A percentile compares a stretch with the other conserved stretches of the same genome.
Evolutionary conservation across 2,888 invertebrate species (phyloP).

Genomic region (Heterodera filipjevi): DNA sequence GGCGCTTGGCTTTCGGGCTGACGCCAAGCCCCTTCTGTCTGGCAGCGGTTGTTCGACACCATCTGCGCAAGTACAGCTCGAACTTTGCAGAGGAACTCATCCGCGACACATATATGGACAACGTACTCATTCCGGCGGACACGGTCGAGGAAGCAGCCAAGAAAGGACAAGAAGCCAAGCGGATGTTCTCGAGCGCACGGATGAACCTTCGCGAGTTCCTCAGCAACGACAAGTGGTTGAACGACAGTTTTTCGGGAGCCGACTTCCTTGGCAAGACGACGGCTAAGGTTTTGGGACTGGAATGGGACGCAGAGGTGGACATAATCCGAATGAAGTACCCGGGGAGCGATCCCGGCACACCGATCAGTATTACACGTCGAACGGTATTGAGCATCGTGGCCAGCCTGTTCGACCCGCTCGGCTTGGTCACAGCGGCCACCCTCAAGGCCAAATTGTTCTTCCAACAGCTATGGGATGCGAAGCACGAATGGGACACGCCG

Average conservation of each 20-base stretch:
- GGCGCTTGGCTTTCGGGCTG: constrained; percentile 40
- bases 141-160: constrained; percentile 27
- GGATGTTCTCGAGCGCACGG: constrained; percentile 29
- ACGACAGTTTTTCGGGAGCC: background rate
- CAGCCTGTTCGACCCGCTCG: constrained; percentile 38
- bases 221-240: constrained; percentile 22
- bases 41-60: background rate
- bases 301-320: constrained; percentile 28
- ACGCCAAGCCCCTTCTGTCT: constrained; percentile 35
- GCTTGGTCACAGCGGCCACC: constrained; percentile 30
- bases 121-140: constrained; percentile 32
- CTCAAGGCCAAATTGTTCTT: constrained; percentile 36
- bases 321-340: background rate
- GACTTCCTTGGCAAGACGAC: constrained; percentile 19
- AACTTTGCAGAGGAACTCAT: constrained; percentile 24
- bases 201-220: constrained; percentile 44
- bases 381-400: constrained; percentile 29
- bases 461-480: constrained; percentile 32
- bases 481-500: constrained; percentile 35
- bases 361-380: constrained; percentile 22
- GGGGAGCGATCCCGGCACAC: background rate
- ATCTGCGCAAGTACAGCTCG: constrained; percentile 17
- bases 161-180: constrained; percentile 34
- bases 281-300: constrained; percentile 30
- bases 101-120: constrained; percentile 45